Percentiles rank a stretch among this genome's conserved stretches.
Evolutionary conservation across 1,140 invertebrate species (phyloP).

Genomic region (Drosophila novamexicana): DNA sequence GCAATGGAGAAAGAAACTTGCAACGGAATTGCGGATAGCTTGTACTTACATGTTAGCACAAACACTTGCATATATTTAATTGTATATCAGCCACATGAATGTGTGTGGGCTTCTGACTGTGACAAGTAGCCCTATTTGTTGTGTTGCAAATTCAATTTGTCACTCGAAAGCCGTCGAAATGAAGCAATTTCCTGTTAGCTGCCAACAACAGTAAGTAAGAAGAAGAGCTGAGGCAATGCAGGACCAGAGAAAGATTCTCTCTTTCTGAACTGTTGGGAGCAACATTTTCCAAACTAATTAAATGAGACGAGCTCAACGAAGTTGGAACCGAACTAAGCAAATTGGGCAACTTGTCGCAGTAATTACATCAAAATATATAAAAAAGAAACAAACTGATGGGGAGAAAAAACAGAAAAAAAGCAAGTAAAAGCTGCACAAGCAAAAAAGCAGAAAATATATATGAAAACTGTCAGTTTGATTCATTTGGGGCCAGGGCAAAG

Average conservation of each 20-base stretch:
- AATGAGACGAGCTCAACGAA: conserved; percentile 73
- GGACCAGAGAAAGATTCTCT: not conserved
- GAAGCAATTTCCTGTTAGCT: conserved; percentile 69
- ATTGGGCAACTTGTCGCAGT: conserved; percentile 78
- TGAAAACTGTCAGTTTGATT: conserved; percentile 68
- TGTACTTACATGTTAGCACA: not conserved
- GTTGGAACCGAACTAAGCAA: conserved; percentile 67
- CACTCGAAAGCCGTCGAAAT: conserved; percentile 76
- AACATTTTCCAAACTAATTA: conserved; percentile 79
- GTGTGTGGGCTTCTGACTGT: conserved; percentile 22
- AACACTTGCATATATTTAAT: conserved; percentile 17
- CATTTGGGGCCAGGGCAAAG: conserved; percentile 53
- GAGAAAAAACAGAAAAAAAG: conserved; percentile 9
- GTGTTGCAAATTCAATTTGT: conserved; percentile 75
- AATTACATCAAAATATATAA: conserved; percentile 78
- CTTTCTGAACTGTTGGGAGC: conserved; percentile 41
- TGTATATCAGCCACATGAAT: conserved; percentile 1
- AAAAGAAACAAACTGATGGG: conserved; percentile 24
- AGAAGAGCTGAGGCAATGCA: not conserved
- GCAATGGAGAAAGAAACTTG: conserved; percentile 5
- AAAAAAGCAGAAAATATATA: conserved; percentile 46
- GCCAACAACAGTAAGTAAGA: conserved; percentile 36
- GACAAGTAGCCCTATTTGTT: conserved; percentile 77
- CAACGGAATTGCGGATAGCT: conserved; percentile 4
- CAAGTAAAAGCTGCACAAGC: conserved; percentile 30